Evolutionary conservation across 2,888 invertebrate species (phyloP).

Genomic region (Prosopocoilus inquinatus): DNA sequence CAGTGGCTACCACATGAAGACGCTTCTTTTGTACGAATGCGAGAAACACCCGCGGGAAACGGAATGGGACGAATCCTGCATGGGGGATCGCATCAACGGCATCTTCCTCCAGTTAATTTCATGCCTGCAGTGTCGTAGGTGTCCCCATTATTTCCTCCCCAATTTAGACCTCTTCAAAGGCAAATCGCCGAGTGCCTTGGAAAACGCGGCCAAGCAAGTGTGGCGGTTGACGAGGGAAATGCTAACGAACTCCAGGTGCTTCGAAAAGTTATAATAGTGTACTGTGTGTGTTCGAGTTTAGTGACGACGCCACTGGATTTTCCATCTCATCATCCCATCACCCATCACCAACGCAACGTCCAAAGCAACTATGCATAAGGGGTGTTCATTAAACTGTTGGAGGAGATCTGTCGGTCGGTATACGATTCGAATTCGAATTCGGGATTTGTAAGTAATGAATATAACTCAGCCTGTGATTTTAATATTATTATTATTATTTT

Average conservation of each 20-base stretch:
- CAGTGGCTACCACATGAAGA: slow-evolving; percentile 86
- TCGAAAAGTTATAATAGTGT: slow-evolving; percentile 86
- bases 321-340: too few relatives aligned
- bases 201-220: slow-evolving; percentile 90
- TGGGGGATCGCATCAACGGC: slow-evolving; percentile 90
- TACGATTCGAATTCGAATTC: neutral
- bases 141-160: slow-evolving; percentile 94
- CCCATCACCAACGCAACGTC: slow-evolving; percentile 4
- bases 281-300: too few relatives aligned
- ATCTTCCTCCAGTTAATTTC: slow-evolving; percentile 93
- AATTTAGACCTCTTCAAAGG: slow-evolving; percentile 91
- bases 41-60: slow-evolving; percentile 92
- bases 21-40: slow-evolving; percentile 88
- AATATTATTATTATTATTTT: slow-evolving; percentile 21
- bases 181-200: slow-evolving; percentile 83
- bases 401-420: neutral
- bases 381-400: neutral
- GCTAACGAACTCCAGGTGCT: slow-evolving; percentile 84
- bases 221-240: slow-evolving; percentile 90
- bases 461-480: slow-evolving; percentile 30
- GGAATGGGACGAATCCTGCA: slow-evolving; percentile 90
- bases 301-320: too few relatives aligned
- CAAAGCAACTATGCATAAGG: slow-evolving; percentile 12
- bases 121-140: slow-evolving; percentile 91
- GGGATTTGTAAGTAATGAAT: slow-evolving; percentile 3